phyloP scores from a whole-genome alignment of 2,888 invertebrate species.

The Ennomos quercinarius region DNA sequence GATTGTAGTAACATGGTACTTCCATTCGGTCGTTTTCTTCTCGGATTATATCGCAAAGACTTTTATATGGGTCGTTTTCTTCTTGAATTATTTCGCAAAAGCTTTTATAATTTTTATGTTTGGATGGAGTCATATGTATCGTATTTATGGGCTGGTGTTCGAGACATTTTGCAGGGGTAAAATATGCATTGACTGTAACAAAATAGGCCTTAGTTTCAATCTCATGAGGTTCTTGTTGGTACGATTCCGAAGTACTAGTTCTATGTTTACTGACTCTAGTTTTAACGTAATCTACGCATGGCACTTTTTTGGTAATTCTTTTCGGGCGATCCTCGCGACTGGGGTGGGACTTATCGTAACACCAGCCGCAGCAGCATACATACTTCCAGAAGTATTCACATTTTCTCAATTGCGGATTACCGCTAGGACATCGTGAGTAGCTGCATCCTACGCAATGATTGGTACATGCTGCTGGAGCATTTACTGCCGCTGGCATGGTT shows the following conservation, averaged over 20 bases:
- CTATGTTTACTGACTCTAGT: constrained; percentile 17
- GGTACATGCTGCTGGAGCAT: constrained; percentile 14
- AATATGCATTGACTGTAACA: constrained; percentile 36
- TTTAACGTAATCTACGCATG: constrained; percentile 36
- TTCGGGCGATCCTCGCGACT: constrained; percentile 3
- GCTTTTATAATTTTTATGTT: constrained; percentile 31
- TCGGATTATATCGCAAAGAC: constrained; percentile 28
- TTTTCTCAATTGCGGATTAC: constrained; percentile 8
- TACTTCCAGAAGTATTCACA: constrained; percentile 29
- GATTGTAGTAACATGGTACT: constrained; percentile 38
- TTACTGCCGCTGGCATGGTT: not conserved
- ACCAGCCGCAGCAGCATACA: constrained; percentile 34
- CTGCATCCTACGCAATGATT: constrained; percentile 25
- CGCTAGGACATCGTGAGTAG: constrained; percentile 11
- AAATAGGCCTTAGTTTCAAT: constrained; percentile 40
- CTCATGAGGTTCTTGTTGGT: constrained; percentile 4
- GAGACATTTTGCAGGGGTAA: constrained; percentile 26
- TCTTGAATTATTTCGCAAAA: constrained; percentile 31
- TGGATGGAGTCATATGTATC: constrained; percentile 15
- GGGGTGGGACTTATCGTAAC: constrained; percentile 5
- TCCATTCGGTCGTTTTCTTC: constrained; percentile 37
- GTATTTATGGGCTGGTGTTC: constrained; percentile 19
- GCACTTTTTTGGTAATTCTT: constrained; percentile 36
- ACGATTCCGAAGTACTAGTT: constrained; percentile 10
- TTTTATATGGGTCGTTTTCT: constrained; percentile 37